Evolutionary conservation across 2,113 vertebrate genomes (phyloP), one percentile per base, ranked within the genome.

Genomic region (Paramisgurnus dabryanus): DNA sequence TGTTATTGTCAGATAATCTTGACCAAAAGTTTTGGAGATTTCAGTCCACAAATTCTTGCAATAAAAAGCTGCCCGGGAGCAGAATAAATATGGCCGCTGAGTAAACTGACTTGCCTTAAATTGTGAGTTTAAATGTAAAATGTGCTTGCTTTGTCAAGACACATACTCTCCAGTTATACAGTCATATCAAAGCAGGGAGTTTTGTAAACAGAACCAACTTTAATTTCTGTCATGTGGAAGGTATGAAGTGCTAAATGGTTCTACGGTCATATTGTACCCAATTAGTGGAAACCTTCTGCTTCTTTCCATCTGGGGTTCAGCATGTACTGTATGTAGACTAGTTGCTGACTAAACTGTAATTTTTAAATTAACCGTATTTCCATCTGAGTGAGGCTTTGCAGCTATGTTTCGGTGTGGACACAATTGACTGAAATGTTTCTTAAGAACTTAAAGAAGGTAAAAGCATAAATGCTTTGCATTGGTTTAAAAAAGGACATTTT

Each of bases 161-260:
- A 1, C n/a, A n/a, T n/a, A n/a, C 11, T 73, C 3, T 11, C 53
- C 55, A 57, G 22, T 60, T 22, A 73, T 58, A 7, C 55, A 72
- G 27, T 41, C 1, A 1, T 18, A 72, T 34, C 50, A 58, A 6
- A 70, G 34, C 6, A 3, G 9, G 34, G 9, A 41, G 34, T 17
- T 72, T 11, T 72, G 53, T 13, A 61, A 74, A 60, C 71, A 45
- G 71, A 45, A 13, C 8, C 57, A 18, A 3, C 8, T 72, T 17
- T 72, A 50, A 41, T 18, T 57, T 34, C 69, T 18, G 69, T 72
- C 69, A 71, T 72, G 12, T 72, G 69, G 69, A 71, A 72, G 41
- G 27, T 72, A 72, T 72, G 69, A 57, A 72, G 34, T 7, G 69
- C 50, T 57, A 17, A 55, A 71, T 1, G 15, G 34, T 41, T 71